Conservation (phyloP, 2,888 invertebrate species). For the Desoria tigrina region DNA sequence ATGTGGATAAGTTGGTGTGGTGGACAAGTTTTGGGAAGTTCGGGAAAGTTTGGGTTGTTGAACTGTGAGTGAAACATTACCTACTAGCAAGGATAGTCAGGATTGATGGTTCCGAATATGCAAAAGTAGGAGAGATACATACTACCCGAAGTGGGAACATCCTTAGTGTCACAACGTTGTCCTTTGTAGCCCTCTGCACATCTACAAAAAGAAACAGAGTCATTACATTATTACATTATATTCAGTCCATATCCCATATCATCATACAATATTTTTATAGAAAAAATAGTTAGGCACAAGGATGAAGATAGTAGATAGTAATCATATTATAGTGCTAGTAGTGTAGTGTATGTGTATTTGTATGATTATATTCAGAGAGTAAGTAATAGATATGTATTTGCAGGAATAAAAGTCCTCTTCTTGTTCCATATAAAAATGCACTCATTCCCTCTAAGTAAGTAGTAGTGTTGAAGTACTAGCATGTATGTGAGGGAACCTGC, state of each 20-base stretch:
- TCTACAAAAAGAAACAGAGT: conserved; percentile 60
- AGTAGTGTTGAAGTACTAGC: no score
- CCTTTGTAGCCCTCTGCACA: conserved; percentile 79
- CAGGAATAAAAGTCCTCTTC: no score
- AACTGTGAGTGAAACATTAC: conserved; percentile 50
- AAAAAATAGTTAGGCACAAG: no score
- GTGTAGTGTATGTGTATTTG: no score
- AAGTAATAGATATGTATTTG: no score
- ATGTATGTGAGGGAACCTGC: no score
- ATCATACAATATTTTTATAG: neutral
- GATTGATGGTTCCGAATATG: conserved; percentile 53
- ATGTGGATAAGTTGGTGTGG: neutral
- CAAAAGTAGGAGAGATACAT: conserved; percentile 53
- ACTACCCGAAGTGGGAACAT: conserved; percentile 63
- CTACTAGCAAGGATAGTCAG: conserved; percentile 53
- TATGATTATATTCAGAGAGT: no score
- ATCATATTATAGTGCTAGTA: no score
- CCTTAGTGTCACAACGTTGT: conserved; percentile 77
- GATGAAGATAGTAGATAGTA: no score
- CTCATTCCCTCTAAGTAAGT: no score
- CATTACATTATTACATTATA: conserved; percentile 7
- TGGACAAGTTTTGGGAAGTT: neutral
- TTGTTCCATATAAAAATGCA: no score
- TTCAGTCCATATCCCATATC: neutral
- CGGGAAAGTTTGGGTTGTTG: conserved; percentile 42